Evolutionary conservation across 2,113 vertebrate genomes (phyloP), one percentile per base, ranked within the genome.

Genomic region (Caloenas nicobarica): DNA sequence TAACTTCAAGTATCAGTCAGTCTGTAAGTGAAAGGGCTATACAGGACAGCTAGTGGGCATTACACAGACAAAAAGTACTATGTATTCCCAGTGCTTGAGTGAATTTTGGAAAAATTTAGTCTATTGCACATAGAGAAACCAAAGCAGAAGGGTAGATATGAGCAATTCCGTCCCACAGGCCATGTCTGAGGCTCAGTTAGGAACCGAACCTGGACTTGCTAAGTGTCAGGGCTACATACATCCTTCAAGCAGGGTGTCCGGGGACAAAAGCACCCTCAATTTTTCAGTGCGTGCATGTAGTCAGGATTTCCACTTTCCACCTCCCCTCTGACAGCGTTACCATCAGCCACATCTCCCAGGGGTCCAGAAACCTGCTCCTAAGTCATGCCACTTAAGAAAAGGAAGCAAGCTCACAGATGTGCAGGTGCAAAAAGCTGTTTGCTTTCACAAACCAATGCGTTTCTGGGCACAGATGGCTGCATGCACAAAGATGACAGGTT

Each of bases 381-480:
- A 92, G 88, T 34, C 60, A 62, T 23, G 33, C 44, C 84, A 81
- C 58, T 89, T 40, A 66, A 62, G 93, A 38, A 82, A 89, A 94
- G 71, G 81, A 81, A 96, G 62, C 51, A 46, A 42, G 50, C 82
- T 95, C 0, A 0, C 54, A 89, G 86, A 88, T 56, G 56, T 61
- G 58, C 94, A 97, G 92, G 91, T 86, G 91, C 74, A 89, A 53
- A 92, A 61, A 85, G 88, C 62, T 76, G 77, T 89, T 95, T 89
- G 57, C 58, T 76, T 88, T 86, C 91, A 89, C 66, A 88, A 91
- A 70, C 81, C 78, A 58, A 1, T 2, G 6, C 1, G 4, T 31
- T 78, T 68, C 82, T 91, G 62, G 57, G 82, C 36, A 53, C 93
- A 93, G 91, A 95, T 57, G 89, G 87, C 60, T 93, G 88, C 19